Evolutionary conservation across 2,113 vertebrate species (phyloP).

Genomic region (Grantiella picta): DNA sequence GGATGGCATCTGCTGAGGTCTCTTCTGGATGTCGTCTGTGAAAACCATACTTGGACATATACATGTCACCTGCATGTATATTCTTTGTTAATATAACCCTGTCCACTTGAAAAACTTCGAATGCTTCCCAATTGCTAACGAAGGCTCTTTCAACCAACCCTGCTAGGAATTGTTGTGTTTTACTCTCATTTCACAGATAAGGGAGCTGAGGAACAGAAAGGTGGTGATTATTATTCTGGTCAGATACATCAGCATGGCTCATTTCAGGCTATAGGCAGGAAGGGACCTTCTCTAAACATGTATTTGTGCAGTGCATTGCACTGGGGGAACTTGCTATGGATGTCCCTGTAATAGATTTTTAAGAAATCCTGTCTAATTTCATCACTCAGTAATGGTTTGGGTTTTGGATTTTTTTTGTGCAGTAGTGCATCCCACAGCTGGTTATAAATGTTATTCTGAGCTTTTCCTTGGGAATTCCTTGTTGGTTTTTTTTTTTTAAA

Average conservation of each 20-base stretch:
- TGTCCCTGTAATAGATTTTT: background rate
- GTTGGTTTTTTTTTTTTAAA: background rate
- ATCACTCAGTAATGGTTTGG: background rate
- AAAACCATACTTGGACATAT: background rate
- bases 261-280: background rate
- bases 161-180: fast-evolving
- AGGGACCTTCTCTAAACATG: fast-evolving
- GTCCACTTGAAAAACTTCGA: background rate
- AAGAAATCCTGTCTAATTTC: background rate
- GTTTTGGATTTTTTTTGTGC: background rate
- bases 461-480: background rate
- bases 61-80: background rate
- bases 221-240: background rate
- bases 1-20: background rate
- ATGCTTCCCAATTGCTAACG: background rate
- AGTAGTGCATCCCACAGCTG: background rate
- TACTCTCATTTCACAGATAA: background rate
- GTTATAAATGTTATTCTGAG: background rate
- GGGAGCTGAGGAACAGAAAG: background rate
- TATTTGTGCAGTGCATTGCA: background rate
- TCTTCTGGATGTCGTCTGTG: background rate
- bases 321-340: background rate
- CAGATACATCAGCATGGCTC: fast-evolving
- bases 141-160: background rate
- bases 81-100: background rate